A percentile compares a stretch with the other conserved stretches of the same genome.
phyloP scores from a whole-genome alignment of 2,888 invertebrate species.

The Andrena dorsata region DNA sequence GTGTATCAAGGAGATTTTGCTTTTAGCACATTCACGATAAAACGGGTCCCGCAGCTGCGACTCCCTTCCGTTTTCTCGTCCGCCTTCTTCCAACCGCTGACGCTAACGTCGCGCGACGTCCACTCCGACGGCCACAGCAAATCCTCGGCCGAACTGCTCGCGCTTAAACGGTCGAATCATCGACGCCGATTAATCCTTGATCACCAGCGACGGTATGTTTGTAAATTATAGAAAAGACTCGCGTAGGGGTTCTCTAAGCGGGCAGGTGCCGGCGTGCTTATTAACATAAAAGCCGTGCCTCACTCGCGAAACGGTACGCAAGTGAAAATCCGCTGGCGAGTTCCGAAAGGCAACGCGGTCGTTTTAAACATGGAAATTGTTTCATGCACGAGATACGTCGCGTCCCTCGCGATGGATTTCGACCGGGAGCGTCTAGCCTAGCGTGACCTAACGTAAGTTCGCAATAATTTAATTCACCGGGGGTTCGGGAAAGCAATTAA shows the following conservation, averaged over 20 bases:
- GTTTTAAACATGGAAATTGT: slow-evolving; percentile 37
- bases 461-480: slow-evolving; percentile 60
- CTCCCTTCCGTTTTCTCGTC: slow-evolving; percentile 55
- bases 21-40: slow-evolving; percentile 84
- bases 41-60: slow-evolving; percentile 74
- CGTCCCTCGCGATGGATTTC: slow-evolving; percentile 26
- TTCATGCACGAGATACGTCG: slow-evolving; percentile 8
- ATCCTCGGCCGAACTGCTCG: background rate
- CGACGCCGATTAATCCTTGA: background rate
- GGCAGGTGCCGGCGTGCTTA: background rate
- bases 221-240: background rate
- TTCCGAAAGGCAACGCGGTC: background rate
- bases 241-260: background rate
- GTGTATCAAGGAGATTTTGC: slow-evolving; percentile 84
- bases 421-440: slow-evolving; percentile 21
- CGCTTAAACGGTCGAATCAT: slow-evolving; percentile 16
- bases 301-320: background rate
- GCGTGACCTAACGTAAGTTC: slow-evolving; percentile 46
- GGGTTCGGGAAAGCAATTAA: slow-evolving; percentile 64
- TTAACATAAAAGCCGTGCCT: background rate
- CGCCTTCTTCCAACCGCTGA: slow-evolving; percentile 58
- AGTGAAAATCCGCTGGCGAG: slow-evolving; percentile 26
- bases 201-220: background rate
- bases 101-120: slow-evolving; percentile 80
- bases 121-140: slow-evolving; percentile 57